Conservation (phyloP, 2,113 vertebrate species). For the Phaethornis superciliosus region DNA sequence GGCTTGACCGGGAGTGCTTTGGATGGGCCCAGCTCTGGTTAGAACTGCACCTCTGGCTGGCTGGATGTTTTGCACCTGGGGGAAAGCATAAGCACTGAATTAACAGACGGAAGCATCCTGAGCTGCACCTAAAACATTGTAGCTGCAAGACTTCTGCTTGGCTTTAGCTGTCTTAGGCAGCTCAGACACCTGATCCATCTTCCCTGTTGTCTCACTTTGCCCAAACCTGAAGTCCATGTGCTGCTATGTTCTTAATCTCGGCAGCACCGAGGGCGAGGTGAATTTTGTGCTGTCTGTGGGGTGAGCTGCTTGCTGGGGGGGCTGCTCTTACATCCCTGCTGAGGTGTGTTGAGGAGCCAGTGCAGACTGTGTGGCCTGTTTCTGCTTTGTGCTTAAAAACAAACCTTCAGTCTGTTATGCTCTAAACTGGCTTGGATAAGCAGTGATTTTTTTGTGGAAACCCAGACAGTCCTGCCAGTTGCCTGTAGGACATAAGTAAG, state of each 20-base stretch:
- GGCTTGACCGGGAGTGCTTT: background rate
- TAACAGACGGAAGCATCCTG: fast-evolving
- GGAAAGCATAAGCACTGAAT: fast-evolving
- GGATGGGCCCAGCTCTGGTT: too few relatives aligned
- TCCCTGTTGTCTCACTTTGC: fast-evolving
- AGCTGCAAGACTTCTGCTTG: background rate
- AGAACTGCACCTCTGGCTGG: too few relatives aligned
- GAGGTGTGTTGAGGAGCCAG: background rate
- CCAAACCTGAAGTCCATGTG: fast-evolving
- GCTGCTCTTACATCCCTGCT: fast-evolving
- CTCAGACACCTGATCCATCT: fast-evolving
- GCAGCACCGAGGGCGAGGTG: fast-evolving
- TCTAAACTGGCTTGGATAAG: background rate
- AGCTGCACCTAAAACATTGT: fast-evolving
- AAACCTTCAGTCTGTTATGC: background rate
- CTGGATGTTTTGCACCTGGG: fast-evolving
- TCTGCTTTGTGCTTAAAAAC: background rate
- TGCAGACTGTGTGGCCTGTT: fast-evolving
- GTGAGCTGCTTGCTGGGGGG: background rate
- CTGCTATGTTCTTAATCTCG: fast-evolving
- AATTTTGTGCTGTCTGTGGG: fast-evolving
- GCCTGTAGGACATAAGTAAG: fast-evolving
- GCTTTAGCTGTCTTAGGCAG: background rate
- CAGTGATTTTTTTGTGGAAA: background rate
- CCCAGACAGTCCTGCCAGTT: background rate